Conservation (phyloP, 2,888 invertebrate species). For the Abscondita cerata region DNA sequence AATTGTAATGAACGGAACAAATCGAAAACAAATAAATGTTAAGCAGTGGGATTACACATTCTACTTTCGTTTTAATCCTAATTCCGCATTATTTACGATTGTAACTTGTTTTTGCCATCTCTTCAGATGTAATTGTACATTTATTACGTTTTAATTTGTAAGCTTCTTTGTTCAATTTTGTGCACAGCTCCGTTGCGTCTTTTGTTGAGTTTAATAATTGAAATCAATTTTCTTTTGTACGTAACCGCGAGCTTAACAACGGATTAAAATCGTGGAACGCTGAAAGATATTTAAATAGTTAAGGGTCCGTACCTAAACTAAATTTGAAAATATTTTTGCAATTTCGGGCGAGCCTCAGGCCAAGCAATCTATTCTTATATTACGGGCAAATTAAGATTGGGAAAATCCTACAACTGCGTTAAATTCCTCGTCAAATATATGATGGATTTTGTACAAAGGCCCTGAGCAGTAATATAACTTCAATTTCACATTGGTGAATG, state of each 20-base stretch:
- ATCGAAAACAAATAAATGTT: constrained; percentile 12
- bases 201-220: constrained; percentile 24
- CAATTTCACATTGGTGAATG: constrained; percentile 30
- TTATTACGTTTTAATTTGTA: constrained; percentile 21
- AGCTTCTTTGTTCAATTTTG: constrained; percentile 14
- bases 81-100: constrained; percentile 15
- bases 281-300: constrained; percentile 6
- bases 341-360: constrained; percentile 3
- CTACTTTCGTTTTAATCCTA: constrained; percentile 15
- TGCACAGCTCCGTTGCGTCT: constrained; percentile 2
- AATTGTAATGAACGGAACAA: background rate
- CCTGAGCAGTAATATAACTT: constrained; percentile 32
- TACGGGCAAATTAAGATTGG: constrained; percentile 24
- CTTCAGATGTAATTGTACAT: constrained; percentile 12
- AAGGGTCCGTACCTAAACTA: background rate
- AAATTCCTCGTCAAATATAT: constrained; percentile 26
- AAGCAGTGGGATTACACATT: constrained; percentile 14
- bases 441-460: constrained; percentile 27
- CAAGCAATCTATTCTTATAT: constrained; percentile 24
- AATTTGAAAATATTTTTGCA: constrained; percentile 1
- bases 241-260: constrained; percentile 15
- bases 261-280: constrained; percentile 21
- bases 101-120: constrained; percentile 11
- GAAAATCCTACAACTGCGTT: constrained; percentile 25
- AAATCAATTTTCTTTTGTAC: constrained; percentile 22